Percentiles rank a stretch among this genome's conserved stretches.
Conservation (phyloP, 2,888 invertebrate species). For the Dascillus cervinus region DNA sequence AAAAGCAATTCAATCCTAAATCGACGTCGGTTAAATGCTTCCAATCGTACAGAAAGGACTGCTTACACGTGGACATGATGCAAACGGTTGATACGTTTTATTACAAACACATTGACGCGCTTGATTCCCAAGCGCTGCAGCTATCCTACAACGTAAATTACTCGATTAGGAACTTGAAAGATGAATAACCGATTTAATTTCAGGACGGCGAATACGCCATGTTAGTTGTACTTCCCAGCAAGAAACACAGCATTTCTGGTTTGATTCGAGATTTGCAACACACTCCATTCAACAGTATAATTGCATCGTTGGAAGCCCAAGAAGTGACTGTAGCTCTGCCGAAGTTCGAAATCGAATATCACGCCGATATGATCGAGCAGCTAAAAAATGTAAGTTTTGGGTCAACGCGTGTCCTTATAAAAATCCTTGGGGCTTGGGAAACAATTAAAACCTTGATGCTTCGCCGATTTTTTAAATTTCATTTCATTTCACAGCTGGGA, state of each 20-base stretch:
- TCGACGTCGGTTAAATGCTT: conserved; percentile 53
- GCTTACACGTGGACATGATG: conserved; percentile 61
- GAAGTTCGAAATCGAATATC: conserved; percentile 52
- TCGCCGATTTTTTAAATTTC: no score
- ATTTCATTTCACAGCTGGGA: conserved; percentile 47
- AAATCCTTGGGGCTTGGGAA: no score
- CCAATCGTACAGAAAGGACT: conserved; percentile 52
- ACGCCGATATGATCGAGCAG: conserved; percentile 44
- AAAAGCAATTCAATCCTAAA: conserved; percentile 52
- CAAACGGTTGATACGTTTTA: conserved; percentile 53
- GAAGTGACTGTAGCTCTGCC: conserved; percentile 53
- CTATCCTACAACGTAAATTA: conserved; percentile 64
- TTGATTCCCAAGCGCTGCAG: conserved; percentile 62
- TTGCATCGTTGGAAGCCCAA: conserved; percentile 40
- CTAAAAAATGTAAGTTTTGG: conserved; percentile 47
- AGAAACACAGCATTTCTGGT: conserved; percentile 43
- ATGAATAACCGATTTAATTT: no score
- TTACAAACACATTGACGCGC: conserved; percentile 51
- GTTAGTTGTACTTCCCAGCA: conserved; percentile 53
- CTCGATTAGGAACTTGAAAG: no score
- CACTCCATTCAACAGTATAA: conserved; percentile 45
- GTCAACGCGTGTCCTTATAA: background rate
- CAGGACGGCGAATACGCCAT: conserved; percentile 56
- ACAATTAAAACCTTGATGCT: no score
- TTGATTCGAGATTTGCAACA: conserved; percentile 52